Evolutionary conservation across 2,888 invertebrate genomes (phyloP), one percentile per base, ranked within the genome.

Genomic region (Mycogona germanica): DNA sequence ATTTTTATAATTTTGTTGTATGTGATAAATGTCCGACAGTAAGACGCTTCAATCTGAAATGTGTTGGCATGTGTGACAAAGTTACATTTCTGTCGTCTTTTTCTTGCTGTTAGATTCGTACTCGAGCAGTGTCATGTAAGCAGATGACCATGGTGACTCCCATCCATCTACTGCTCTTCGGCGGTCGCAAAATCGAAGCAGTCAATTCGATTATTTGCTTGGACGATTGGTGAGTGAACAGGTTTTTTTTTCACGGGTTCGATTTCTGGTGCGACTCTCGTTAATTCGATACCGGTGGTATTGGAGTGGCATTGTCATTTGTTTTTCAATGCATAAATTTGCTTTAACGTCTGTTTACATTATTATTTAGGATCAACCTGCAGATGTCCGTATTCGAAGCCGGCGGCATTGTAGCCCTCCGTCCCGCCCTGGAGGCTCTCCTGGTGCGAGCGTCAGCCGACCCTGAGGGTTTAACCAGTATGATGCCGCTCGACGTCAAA

Each of bases 141-240:
- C 93, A 95, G 72, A 80, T 88, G 79, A 87, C 91, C 1, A 95
- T 95, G 91, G 87, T 97, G 5, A 81, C 92, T 1, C 93, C 97
- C 0, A 71, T 97, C 58, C 95, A 97, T 67, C 73, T 98, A 40
- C 69, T 98, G 60, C 73, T 98, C 37, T 96, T 97, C 68, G 96
- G 88, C 0, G 82, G 84, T n/a, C 78, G 91, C 46, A 88, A 87
- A 71, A 81, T 87, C 0, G 88, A 91, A 63, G 80, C 79, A 65
- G 73, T 83, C 1, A 84, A 85, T 53, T 77, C 64, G 14, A 65
- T 83, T 25, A 81, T 95, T 2, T 78, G 84, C 0, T 70, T 97
- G 2, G 97, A 97, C 71, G 87, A 88, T 68, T 96, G 96, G 95
- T 75, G 61, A 63, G 66, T 58, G 2, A 14, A 9, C 25, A 28